Conservation (phyloP, 2,888 invertebrate genomes). For the Dicyrtomina minuta region DNA sequence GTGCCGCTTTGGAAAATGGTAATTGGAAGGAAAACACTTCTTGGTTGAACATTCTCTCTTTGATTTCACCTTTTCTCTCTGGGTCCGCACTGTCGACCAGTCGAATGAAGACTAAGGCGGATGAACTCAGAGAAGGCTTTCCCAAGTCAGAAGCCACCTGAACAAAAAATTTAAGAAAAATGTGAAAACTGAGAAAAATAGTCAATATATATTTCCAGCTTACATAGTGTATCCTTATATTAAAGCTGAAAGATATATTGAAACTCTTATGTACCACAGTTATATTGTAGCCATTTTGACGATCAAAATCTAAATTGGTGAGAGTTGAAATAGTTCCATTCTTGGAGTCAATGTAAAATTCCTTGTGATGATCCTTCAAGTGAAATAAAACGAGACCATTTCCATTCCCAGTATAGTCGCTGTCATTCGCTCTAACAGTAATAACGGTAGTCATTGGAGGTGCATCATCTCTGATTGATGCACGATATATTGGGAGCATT, state of each 20-base stretch:
- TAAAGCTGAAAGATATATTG: neutral
- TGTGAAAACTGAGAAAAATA: neutral
- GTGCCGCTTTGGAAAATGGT: conserved; percentile 63
- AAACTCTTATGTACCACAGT: conserved; percentile 65
- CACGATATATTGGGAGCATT: conserved; percentile 71
- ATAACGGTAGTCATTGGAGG: conserved; percentile 70
- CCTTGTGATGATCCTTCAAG: conserved; percentile 54
- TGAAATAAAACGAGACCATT: conserved; percentile 61
- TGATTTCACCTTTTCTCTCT: conserved; percentile 65
- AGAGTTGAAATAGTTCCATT: conserved; percentile 79
- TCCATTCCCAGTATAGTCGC: conserved; percentile 81
- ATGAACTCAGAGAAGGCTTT: conserved; percentile 76
- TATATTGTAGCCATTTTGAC: conserved; percentile 68
- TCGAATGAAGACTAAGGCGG: conserved; percentile 61
- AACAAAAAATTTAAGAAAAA: neutral
- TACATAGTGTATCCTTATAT: neutral
- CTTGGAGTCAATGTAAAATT: conserved; percentile 80
- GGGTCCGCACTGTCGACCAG: conserved; percentile 57
- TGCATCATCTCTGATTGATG: conserved; percentile 72
- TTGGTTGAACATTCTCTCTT: conserved; percentile 58
- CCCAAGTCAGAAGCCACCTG: conserved; percentile 70
- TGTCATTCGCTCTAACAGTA: conserved; percentile 78
- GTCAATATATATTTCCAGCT: neutral
- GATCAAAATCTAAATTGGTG: conserved; percentile 71
- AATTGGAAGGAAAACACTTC: conserved; percentile 79